Percentiles rank a stretch among this genome's conserved stretches.
Conservation (phyloP, 2,888 invertebrate species). For the Coleophora deauratella region DNA sequence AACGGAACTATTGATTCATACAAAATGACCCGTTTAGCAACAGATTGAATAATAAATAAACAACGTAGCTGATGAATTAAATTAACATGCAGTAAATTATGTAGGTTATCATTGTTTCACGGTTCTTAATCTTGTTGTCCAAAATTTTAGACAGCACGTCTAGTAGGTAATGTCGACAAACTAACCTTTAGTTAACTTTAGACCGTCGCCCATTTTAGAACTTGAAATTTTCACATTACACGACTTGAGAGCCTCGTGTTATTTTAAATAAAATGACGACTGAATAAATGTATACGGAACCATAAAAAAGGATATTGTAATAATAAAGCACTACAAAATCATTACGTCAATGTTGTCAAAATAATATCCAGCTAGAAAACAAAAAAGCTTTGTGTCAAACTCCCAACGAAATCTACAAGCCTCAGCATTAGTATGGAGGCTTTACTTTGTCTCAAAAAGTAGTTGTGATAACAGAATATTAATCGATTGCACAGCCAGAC, state of each 20-base stretch:
- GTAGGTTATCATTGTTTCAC: background rate
- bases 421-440: slow-evolving; percentile 10
- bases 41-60: too few relatives aligned
- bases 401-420: slow-evolving; percentile 46
- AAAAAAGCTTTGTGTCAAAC: slow-evolving; percentile 36
- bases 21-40: too few relatives aligned
- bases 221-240: slow-evolving; percentile 62
- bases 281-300: slow-evolving; percentile 34
- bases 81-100: too few relatives aligned
- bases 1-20: too few relatives aligned
- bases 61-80: too few relatives aligned
- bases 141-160: too few relatives aligned
- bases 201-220: slow-evolving; percentile 56
- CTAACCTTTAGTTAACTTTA: slow-evolving; percentile 57
- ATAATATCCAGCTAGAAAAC: slow-evolving; percentile 41
- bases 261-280: slow-evolving; percentile 43
- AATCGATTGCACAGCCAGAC: too few relatives aligned
- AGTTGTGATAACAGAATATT: too few relatives aligned
- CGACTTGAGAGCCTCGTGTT: slow-evolving; percentile 34
- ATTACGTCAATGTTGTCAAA: slow-evolving; percentile 67
- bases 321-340: slow-evolving; percentile 62
- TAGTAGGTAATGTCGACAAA: background rate
- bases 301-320: slow-evolving; percentile 37
- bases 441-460: too few relatives aligned
- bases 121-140: too few relatives aligned